Conservation (phyloP, 2,797 vertebrate species). For the Emys orbicularis region DNA sequence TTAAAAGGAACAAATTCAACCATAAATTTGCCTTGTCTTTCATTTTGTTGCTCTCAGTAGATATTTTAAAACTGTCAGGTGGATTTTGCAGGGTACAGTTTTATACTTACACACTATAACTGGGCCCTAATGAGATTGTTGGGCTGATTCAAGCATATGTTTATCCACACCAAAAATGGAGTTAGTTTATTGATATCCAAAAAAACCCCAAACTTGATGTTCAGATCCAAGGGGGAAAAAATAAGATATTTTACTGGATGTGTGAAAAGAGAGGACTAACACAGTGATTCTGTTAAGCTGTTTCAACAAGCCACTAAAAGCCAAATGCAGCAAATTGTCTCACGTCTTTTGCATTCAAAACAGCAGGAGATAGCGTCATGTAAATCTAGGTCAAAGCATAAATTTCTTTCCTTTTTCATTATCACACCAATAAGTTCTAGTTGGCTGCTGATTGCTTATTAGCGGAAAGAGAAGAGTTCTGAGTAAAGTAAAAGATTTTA, state of each 20-base stretch:
- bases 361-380: background rate
- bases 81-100: background rate
- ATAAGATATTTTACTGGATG: background rate
- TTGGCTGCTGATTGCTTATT: background rate
- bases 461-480: background rate
- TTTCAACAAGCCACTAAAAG: background rate
- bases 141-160: background rate
- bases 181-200: background rate
- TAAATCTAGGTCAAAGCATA: background rate
- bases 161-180: background rate
- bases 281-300: background rate
- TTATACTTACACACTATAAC: background rate
- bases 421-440: background rate
- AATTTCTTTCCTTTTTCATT: background rate
- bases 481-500: background rate
- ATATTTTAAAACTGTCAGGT: background rate
- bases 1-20: conserved; percentile 72
- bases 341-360: background rate
- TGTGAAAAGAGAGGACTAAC: background rate
- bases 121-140: background rate
- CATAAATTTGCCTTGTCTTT: conserved; percentile 76
- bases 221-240: background rate
- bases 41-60: background rate
- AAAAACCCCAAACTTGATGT: too few relatives aligned
- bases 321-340: background rate